Evolutionary conservation across 2,113 vertebrate genomes (phyloP).

Genomic region (Larimichthys polyactis): DNA sequence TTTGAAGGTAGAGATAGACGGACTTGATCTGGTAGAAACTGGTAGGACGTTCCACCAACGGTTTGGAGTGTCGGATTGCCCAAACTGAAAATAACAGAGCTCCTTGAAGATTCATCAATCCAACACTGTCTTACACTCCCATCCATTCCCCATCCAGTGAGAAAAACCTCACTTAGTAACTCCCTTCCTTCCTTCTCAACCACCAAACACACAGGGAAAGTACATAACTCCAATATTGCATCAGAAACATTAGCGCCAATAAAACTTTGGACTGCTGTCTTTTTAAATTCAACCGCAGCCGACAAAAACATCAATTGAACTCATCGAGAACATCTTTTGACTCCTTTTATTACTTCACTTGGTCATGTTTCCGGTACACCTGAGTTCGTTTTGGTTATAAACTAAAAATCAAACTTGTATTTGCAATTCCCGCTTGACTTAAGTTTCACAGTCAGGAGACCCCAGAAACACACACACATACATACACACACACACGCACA

Average conservation of each 20-base stretch:
- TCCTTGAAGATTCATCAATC: neutral
- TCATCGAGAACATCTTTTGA: constrained; percentile 44
- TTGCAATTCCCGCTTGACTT: constrained; percentile 46
- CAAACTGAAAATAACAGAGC: too few species aligned
- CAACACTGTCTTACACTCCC: neutral
- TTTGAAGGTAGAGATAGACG: too few species aligned
- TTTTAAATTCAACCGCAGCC: neutral
- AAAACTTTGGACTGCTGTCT: neutral
- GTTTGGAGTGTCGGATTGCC: too few species aligned
- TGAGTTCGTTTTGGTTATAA: constrained; percentile 60
- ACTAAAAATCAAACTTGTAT: constrained; percentile 59
- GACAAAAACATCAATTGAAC: constrained; percentile 12
- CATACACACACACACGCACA: constrained; percentile 15
- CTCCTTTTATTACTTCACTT: constrained; percentile 73
- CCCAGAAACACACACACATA: constrained; percentile 33
- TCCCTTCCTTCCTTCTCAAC: neutral
- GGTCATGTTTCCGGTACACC: constrained; percentile 60
- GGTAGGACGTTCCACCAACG: too few species aligned
- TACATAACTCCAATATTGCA: constrained; percentile 9
- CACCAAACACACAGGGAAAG: constrained; percentile 2
- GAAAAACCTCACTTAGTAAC: neutral
- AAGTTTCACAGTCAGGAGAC: constrained; percentile 69
- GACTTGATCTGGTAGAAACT: too few species aligned
- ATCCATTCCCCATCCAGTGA: neutral
- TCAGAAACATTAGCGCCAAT: neutral